These are phyloP conservation scores for Quadroppia sp. DNA, from an alignment of 2,888 invertebrate genomes.

Conservation along the genomic window DNA sequence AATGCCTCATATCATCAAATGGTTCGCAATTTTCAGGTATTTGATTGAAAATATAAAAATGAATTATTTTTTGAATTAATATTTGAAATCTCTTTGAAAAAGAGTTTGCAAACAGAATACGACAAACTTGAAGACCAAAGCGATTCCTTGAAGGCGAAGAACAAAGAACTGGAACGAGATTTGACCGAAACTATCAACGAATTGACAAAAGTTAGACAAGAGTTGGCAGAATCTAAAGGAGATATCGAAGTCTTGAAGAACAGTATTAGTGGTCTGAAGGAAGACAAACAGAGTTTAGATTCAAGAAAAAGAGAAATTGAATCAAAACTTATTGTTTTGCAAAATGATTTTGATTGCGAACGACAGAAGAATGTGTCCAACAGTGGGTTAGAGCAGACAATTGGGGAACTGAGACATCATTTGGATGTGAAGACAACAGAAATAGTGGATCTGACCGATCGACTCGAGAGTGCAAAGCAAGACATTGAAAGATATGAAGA, in stretches of 20 bases:
- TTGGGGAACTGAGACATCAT: slow-evolving; percentile 27
- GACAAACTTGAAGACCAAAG: slow-evolving; percentile 42
- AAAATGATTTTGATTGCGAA: slow-evolving; percentile 32
- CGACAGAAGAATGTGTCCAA: slow-evolving; percentile 8
- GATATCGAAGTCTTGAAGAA: slow-evolving; percentile 20
- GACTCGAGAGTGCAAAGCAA: slow-evolving; percentile 7
- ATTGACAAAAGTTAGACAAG: slow-evolving; percentile 30
- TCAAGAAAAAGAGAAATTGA: slow-evolving; percentile 38
- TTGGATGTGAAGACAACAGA: slow-evolving; percentile 34
- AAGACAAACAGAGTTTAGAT: not conserved
- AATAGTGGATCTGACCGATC: slow-evolving; percentile 31
- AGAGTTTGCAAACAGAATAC: slow-evolving; percentile 32
- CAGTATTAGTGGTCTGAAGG: not conserved
- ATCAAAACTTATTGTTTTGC: slow-evolving; percentile 38
- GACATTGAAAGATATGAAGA: not conserved
- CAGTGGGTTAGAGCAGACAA: slow-evolving; percentile 23
- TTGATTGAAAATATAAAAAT: not conserved
- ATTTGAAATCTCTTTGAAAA: not conserved
- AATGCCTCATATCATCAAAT: slow-evolving; percentile 28
- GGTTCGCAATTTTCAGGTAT: slow-evolving; percentile 40
- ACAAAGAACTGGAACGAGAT: slow-evolving; percentile 36
- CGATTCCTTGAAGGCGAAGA: slow-evolving; percentile 20
- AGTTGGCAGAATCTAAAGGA: slow-evolving; percentile 28
- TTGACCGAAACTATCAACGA: slow-evolving; percentile 19
- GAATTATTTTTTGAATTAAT: not conserved